phyloP scores from a whole-genome alignment of 1,140 invertebrate genomes.

The Scaptodrosophila lebanonensis region DNA sequence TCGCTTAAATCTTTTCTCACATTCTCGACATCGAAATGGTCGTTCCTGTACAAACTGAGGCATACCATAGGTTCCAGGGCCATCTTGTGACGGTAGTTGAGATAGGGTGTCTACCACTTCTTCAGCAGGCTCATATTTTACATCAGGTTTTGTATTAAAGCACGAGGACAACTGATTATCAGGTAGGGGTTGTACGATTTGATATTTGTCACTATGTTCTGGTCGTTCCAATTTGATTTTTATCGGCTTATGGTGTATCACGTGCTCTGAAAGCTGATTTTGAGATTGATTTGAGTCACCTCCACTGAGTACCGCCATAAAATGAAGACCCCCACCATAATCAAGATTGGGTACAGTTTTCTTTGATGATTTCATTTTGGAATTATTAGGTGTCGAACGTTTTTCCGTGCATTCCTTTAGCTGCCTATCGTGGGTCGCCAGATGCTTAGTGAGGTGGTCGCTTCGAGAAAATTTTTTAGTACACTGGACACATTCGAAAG shows the following conservation, averaged over 20 bases:
- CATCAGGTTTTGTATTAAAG: slow-evolving; percentile 50
- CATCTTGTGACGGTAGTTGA: slow-evolving; percentile 53
- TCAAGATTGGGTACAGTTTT: slow-evolving; percentile 44
- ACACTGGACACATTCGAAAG: slow-evolving; percentile 86
- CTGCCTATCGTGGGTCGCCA: slow-evolving; percentile 66
- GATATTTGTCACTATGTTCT: slow-evolving; percentile 67
- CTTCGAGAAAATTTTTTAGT: slow-evolving; percentile 89
- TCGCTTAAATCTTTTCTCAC: slow-evolving; percentile 88
- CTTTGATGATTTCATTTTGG: slow-evolving; percentile 36
- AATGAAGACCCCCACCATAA: slow-evolving; percentile 47
- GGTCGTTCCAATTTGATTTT: slow-evolving; percentile 69
- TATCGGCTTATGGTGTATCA: slow-evolving; percentile 40
- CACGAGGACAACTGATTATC: slow-evolving; percentile 42
- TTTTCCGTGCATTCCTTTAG: slow-evolving; percentile 51
- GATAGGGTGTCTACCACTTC: slow-evolving; percentile 61
- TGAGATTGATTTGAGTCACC: slow-evolving; percentile 20
- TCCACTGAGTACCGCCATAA: slow-evolving; percentile 57
- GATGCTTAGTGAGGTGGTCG: slow-evolving; percentile 90
- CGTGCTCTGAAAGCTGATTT: slow-evolving; percentile 19
- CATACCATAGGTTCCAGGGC: slow-evolving; percentile 52
- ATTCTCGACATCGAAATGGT: slow-evolving; percentile 85
- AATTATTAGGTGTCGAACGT: slow-evolving; percentile 28
- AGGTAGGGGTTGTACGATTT: slow-evolving; percentile 42
- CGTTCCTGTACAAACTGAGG: slow-evolving; percentile 80
- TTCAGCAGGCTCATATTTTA: slow-evolving; percentile 59